Base-by-base conservation (phyloP, 1,140 invertebrate species). In the Vanessa atalanta region DNA sequence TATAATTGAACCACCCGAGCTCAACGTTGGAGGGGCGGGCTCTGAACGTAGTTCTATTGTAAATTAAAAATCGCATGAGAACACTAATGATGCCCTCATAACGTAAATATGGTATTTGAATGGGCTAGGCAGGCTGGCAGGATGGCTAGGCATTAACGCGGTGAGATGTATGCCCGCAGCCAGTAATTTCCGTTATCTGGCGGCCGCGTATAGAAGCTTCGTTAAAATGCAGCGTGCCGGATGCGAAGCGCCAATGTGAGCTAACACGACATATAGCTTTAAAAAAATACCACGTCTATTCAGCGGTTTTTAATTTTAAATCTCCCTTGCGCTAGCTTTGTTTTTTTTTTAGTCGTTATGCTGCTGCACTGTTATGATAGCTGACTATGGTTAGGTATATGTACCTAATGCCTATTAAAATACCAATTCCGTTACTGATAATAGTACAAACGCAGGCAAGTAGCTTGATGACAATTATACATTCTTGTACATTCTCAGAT, bases 141-240 rank as follows among this genome's bases (percentile, higher is more conserved):
- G 67, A 63, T 65, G 67, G 72, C 70, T 72, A 79, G 75, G 78
- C 77, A 83, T 80, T 80, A 79, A 65, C 77, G 70, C 55, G 23
- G 79, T 75, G 80, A 79, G 77, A 80, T 81, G 73, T 79, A 79
- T 77, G 82, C 82, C 81, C 73, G 84, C 78, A 81, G 83, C 80
- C 66, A 79, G 84, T 85, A 83, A 88, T 88, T 88, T 88, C 87
- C 87, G 85, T 81, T 87, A 88, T 86, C 85, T 86, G 79, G 79
- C 79, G 78, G 80, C 76, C 79, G 79, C 76, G 77, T 81, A 79
- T 78, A 73, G 77, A 73, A 73, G 79, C 79, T 83, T 87, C 83
- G 85, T 86, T 88, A 88, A 85, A 87, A 86, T 82, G 83, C 85
- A 83, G 71, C 77, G 77, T 73, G 76, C 81, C 85, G 83, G 86